Evolutionary conservation across 2,113 vertebrate genomes (phyloP), one percentile per base, ranked within the genome.

Genomic region (Crocuta crocuta): DNA sequence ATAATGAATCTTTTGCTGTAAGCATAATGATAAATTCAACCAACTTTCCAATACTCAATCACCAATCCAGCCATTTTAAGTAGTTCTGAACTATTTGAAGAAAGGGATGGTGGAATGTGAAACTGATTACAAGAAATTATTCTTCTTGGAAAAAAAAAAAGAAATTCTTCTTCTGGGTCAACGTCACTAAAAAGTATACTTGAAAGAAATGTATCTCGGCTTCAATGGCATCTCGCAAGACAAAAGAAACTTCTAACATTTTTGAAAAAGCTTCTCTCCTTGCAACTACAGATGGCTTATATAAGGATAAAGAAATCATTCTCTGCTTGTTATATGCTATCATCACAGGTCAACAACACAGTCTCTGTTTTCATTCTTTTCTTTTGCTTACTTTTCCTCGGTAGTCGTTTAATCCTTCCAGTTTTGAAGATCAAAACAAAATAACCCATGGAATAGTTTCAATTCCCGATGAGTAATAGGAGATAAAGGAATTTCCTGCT

Each of bases 1-100:
- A 0, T 10, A 91, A 48, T 28, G 73, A 94, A 79, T 65, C 53
- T 63, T 85, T 88, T 16, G 1, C 63, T 84, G 5, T 33, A 79
- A 45, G 8, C 35, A 31, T 15, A 78, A 43, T 23, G 19, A 7
- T 70, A 19, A 86, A 79, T 50, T 26, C 8, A 6, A 82, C 85
- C 95, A 8, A 6, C 68, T 98, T 93, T 83, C 61, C 28, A 43
- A 3, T 53, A 50, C 11, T 65, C 13, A 45, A 2, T 9, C 76
- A 74, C 31, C 89, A 61, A 80, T 79, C 61, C 78, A 89, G 21
- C 39, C 58, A 7, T 79, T 81, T 80, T 78, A 39, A 94, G 10
- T 50, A 16, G 26, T 35, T 98, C 33, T 53, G 71, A 61, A 53
- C 39, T 96, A 93, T 65, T 96, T 91, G 8, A 92, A 80, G 43